Evolutionary conservation across 2,113 vertebrate species (phyloP).

Genomic region (Microtus montanus): DNA sequence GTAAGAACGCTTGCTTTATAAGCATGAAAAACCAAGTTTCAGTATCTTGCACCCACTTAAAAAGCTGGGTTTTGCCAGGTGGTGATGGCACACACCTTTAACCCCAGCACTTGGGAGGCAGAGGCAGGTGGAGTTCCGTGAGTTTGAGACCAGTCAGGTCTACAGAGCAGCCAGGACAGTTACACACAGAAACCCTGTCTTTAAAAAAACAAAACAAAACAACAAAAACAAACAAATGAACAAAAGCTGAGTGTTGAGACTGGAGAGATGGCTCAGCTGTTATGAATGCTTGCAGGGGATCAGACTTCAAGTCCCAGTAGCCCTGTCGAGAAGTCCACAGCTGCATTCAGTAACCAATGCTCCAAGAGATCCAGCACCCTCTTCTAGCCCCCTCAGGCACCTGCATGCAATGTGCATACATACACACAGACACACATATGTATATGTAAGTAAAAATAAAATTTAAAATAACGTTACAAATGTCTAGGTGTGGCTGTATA

Average conservation of each 20-base stretch:
- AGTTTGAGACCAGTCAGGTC: background rate
- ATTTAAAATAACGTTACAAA: background rate
- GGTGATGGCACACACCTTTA: background rate
- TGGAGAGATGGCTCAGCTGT: background rate
- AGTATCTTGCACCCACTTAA: background rate
- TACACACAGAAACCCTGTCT: background rate
- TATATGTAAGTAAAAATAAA: background rate
- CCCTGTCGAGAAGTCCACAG: background rate
- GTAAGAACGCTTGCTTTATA: background rate
- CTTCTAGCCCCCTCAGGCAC: background rate
- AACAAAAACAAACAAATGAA: background rate
- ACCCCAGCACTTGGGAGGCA: background rate
- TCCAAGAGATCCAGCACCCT: background rate
- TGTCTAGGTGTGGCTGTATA: too few relatives aligned
- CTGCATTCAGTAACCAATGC: background rate
- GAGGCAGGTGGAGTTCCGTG: background rate
- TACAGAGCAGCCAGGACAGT: background rate
- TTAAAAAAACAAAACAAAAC: background rate
- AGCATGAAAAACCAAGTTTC: background rate
- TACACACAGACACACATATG: too few relatives aligned
- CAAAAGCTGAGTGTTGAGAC: background rate
- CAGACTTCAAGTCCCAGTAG: background rate
- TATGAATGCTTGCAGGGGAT: background rate
- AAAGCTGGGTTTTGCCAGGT: background rate
- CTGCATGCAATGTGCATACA: background rate